Conservation (phyloP, 2,888 invertebrate species). For the Agrotis puta region DNA sequence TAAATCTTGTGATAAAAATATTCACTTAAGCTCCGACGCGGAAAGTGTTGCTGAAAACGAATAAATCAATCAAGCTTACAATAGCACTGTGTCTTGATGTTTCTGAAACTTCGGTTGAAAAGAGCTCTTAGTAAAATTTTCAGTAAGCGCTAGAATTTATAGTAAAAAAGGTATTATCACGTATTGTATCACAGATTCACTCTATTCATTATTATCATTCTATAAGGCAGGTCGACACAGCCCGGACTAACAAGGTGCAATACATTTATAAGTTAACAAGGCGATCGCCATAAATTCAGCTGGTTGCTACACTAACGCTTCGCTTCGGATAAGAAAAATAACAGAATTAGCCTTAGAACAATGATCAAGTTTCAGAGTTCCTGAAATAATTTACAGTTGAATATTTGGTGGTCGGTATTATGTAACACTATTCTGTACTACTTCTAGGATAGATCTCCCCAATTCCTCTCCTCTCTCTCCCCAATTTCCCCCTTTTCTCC, state of each 20-base stretch:
- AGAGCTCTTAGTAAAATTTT: neutral
- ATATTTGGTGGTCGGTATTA: neutral
- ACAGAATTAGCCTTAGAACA: conserved; percentile 61
- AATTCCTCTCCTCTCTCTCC: too few species aligned
- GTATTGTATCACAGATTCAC: conserved; percentile 3
- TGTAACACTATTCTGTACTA: neutral
- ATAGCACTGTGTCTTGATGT: neutral
- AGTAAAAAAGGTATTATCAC: neutral
- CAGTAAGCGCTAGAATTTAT: too few species aligned
- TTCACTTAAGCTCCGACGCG: too few species aligned
- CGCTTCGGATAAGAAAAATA: conserved; percentile 73
- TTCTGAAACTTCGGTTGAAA: neutral
- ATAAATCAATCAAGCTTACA: conserved; percentile 16
- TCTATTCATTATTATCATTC: conserved; percentile 47
- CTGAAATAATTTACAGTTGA: conserved; percentile 17
- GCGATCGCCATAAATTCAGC: conserved; percentile 79
- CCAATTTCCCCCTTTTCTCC: too few species aligned
- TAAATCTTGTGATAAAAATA: neutral
- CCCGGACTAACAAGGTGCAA: conserved; percentile 73
- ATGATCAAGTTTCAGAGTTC: conserved; percentile 39
- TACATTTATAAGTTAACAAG: conserved; percentile 85
- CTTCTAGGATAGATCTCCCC: too few species aligned
- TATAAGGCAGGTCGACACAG: conserved; percentile 39
- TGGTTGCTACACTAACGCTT: conserved; percentile 62
- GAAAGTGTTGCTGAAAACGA: neutral